Conservation (phyloP, 2,113 vertebrate genomes). For the Plotosus lineatus region DNA sequence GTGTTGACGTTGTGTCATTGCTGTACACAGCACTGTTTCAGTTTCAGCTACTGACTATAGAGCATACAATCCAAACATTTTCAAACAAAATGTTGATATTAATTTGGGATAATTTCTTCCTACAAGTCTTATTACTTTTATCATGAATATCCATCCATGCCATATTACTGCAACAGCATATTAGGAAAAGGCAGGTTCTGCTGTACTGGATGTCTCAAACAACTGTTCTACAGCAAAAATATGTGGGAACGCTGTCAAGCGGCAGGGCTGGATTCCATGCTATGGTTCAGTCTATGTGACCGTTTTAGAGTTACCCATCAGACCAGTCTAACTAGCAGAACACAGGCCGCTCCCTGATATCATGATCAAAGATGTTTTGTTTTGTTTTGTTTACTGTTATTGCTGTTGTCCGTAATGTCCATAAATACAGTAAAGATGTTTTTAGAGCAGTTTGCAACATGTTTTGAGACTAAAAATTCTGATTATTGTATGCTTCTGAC, state of each 20-base stretch:
- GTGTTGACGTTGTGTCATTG: slow-evolving; percentile 49
- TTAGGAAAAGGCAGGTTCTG: background rate
- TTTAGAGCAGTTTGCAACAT: background rate
- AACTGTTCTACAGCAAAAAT: background rate
- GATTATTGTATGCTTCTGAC: background rate
- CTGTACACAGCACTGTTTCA: slow-evolving; percentile 32
- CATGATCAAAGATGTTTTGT: background rate
- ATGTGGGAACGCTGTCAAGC: slow-evolving; percentile 36
- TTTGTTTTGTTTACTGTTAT: background rate
- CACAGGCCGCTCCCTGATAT: background rate
- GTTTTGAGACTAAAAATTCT: background rate
- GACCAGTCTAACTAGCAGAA: slow-evolving; percentile 22
- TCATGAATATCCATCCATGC: background rate
- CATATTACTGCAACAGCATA: background rate
- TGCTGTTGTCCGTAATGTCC: background rate
- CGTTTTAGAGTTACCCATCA: slow-evolving; percentile 5
- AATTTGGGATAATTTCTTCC: background rate
- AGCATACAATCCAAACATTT: background rate
- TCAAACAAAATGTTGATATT: background rate
- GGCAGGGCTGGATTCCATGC: slow-evolving; percentile 59
- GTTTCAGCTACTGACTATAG: background rate
- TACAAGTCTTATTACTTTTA: background rate
- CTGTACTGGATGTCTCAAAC: background rate
- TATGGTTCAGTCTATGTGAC: background rate
- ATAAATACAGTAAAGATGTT: background rate